Conservation (phyloP, 1,140 invertebrate genomes). For the Gerris buenoi region DNA sequence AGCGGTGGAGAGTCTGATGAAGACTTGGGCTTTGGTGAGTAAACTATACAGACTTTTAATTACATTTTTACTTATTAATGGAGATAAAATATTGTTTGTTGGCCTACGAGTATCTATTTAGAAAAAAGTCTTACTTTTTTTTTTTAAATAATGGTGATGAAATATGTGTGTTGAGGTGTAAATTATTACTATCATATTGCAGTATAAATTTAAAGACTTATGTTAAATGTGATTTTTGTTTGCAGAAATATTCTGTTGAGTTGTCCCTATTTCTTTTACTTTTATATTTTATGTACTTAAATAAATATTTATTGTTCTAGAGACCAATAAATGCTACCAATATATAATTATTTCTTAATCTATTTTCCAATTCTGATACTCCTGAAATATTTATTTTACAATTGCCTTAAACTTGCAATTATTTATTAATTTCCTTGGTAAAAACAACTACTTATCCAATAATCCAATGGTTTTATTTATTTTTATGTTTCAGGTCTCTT, state of each 20-base stretch:
- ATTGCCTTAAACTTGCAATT: background rate
- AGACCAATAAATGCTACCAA: background rate
- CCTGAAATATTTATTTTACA: background rate
- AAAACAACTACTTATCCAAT: too few species aligned
- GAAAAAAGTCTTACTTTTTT: background rate
- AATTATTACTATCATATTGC: background rate
- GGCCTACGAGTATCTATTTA: background rate
- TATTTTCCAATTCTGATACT: background rate
- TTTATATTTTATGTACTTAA: too few species aligned
- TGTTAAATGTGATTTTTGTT: too few species aligned
- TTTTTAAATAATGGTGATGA: background rate
- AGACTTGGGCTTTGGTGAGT: constrained; percentile 84
- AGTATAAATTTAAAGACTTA: background rate
- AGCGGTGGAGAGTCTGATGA: constrained; percentile 72
- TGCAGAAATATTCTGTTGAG: too few species aligned
- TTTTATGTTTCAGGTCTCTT: constrained; percentile 3
- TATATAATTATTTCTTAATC: background rate
- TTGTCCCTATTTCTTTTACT: too few species aligned
- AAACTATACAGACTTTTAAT: background rate
- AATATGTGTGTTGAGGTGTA: background rate
- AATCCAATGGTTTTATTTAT: too few species aligned
- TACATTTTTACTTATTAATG: background rate
- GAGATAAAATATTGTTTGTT: background rate
- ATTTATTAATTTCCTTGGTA: too few species aligned
- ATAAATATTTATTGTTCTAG: background rate